phyloP scores from a whole-genome alignment of 2,113 vertebrate species.

The Actenoides lindsayi region DNA sequence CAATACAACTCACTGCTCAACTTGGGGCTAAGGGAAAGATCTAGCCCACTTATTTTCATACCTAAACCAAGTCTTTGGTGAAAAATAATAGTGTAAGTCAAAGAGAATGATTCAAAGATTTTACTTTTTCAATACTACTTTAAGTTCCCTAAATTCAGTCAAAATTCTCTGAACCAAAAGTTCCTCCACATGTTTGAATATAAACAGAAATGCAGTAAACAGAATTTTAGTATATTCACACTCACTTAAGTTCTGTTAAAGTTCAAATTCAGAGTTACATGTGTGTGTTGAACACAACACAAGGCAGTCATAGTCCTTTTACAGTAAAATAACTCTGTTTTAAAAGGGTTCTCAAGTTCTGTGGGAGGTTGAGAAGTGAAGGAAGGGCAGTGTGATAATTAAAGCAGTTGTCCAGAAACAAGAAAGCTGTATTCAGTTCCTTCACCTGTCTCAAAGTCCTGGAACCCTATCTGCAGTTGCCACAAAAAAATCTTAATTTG shows the following conservation, averaged over 20 bases:
- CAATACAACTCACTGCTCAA: background rate
- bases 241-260: background rate
- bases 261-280: background rate
- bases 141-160: background rate
- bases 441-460: background rate
- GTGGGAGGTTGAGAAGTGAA: background rate
- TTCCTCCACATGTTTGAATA: background rate
- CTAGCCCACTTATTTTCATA: background rate
- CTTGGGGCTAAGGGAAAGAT: background rate
- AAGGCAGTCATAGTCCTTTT: background rate
- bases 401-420: background rate
- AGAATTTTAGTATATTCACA: background rate
- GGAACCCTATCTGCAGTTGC: background rate
- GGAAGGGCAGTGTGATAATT: background rate
- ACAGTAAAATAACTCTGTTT: background rate
- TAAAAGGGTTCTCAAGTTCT: background rate
- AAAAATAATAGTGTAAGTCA: background rate
- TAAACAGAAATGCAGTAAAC: background rate
- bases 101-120: background rate
- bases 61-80: background rate
- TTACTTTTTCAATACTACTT: background rate
- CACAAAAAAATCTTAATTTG: background rate
- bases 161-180: background rate
- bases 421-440: background rate
- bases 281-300: background rate